Evolutionary conservation across 2,113 vertebrate genomes (phyloP).

Genomic region (Electrona antarctica): DNA sequence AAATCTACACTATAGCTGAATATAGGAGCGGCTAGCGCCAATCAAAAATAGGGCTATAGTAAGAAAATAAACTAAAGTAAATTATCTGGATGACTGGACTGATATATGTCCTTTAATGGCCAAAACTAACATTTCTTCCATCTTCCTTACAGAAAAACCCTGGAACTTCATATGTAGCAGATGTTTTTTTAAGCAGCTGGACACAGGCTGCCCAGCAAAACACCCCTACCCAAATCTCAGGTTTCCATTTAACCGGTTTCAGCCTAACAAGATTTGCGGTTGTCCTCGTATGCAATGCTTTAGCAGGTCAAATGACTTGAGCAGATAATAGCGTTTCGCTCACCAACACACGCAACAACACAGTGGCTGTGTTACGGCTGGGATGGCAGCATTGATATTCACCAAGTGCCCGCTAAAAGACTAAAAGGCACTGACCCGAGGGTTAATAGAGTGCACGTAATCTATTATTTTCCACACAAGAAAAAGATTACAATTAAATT

Average conservation of each 20-base stretch:
- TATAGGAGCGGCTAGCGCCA: no score
- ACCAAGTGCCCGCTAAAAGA: conserved; percentile 34
- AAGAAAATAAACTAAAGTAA: not conserved
- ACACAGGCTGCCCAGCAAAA: conserved; percentile 15
- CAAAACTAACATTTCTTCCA: conserved; percentile 18
- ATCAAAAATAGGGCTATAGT: conserved; percentile 26
- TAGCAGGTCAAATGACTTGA: not conserved
- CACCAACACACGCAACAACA: conserved; percentile 1
- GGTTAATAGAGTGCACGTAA: conserved; percentile 65
- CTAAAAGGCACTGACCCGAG: conserved; percentile 17
- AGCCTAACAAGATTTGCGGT: conserved; percentile 3
- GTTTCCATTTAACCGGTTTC: not conserved
- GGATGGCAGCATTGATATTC: conserved; percentile 46
- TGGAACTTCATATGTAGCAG: conserved; percentile 24
- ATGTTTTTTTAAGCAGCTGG: conserved; percentile 32
- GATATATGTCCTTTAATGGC: conserved; percentile 16
- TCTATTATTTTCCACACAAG: conserved; percentile 35
- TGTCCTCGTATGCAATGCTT: not conserved
- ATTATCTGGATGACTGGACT: not conserved
- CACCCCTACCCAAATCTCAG: conserved; percentile 9
- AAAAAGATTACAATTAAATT: conserved; percentile 50
- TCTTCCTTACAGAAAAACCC: conserved; percentile 9
- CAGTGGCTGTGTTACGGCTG: not conserved
- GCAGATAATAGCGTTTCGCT: conserved; percentile 4
- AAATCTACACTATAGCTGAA: no score